Conservation (phyloP, 2,888 invertebrate species). For the Acronicta leporina region DNA sequence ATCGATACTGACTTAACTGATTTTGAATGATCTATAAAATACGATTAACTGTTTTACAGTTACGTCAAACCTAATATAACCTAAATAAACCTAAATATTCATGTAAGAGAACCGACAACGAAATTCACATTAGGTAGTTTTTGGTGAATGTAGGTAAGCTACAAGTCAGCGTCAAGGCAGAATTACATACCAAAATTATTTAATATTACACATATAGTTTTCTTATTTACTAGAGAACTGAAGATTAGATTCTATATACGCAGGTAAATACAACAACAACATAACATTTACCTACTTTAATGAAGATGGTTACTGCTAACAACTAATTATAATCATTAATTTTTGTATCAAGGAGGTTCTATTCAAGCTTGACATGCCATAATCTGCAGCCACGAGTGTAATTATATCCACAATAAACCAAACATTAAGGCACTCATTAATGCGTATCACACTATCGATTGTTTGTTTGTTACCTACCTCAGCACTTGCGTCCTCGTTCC, state of each 20-base stretch:
- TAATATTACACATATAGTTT: background rate
- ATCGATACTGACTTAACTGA: background rate
- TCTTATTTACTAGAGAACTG: background rate
- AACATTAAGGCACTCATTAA: conserved; percentile 43
- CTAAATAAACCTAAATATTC: no score
- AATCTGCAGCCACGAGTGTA: conserved; percentile 20
- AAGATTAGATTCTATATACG: background rate
- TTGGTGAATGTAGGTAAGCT: conserved; percentile 17
- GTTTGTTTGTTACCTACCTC: conserved; percentile 31
- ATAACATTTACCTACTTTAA: no score
- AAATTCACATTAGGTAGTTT: no score
- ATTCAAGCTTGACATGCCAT: conserved; percentile 26
- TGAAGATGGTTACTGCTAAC: background rate
- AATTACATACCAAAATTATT: background rate
- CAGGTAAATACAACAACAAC: background rate
- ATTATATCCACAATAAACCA: conserved; percentile 33
- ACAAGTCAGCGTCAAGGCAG: conserved; percentile 2
- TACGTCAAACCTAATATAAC: no score
- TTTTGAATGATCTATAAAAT: conserved; percentile 12
- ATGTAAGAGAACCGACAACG: no score
- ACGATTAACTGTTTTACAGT: conserved; percentile 7
- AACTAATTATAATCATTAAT: background rate
- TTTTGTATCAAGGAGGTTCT: conserved; percentile 7
- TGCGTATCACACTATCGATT: conserved; percentile 48
- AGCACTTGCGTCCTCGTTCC: conserved; percentile 50